Conservation (phyloP, 2,113 vertebrate genomes). For the Tetraodon nigroviridis region DNA sequence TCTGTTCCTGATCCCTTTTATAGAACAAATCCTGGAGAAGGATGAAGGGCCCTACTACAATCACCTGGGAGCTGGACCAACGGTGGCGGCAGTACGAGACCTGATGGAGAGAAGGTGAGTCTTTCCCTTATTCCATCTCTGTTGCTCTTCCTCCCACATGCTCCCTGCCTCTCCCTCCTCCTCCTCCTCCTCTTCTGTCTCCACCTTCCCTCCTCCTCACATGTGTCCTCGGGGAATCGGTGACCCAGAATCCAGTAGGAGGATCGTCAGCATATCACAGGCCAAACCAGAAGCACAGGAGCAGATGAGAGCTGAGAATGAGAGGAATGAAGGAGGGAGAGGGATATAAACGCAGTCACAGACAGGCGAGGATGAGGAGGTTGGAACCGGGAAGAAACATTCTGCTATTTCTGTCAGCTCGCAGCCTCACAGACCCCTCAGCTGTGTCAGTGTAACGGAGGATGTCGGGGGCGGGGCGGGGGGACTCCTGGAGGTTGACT, state of each 20-base stretch:
- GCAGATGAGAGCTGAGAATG: slow-evolving; percentile 34
- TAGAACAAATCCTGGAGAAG: slow-evolving; percentile 94
- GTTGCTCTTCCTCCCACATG: slow-evolving; percentile 7
- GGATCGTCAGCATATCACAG: slow-evolving; percentile 59
- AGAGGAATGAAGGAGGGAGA: slow-evolving; percentile 20
- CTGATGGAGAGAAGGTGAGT: slow-evolving; percentile 87
- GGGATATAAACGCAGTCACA: slow-evolving; percentile 13
- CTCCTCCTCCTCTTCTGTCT: slow-evolving; percentile 2
- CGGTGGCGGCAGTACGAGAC: slow-evolving; percentile 86
- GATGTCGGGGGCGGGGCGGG: no score
- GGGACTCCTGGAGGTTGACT: no score
- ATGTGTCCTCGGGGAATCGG: slow-evolving; percentile 63
- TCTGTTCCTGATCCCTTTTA: slow-evolving; percentile 8
- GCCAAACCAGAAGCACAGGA: slow-evolving; percentile 23
- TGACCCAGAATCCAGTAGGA: slow-evolving; percentile 72
- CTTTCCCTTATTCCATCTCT: not conserved
- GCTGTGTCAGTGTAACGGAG: no score
- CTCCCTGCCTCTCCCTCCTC: slow-evolving; percentile 1
- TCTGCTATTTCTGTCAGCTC: no score
- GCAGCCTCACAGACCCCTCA: no score
- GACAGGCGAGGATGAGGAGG: not conserved
- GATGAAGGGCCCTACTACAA: slow-evolving; percentile 98
- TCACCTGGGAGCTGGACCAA: slow-evolving; percentile 93
- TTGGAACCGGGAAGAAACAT: not conserved
- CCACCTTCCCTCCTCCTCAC: slow-evolving; percentile 35